Percentiles rank a stretch among this genome's conserved stretches.
These are phyloP conservation scores for Hycleus cichorii DNA, from an alignment of 1,140 invertebrate species.

Conservation along the genomic window DNA sequence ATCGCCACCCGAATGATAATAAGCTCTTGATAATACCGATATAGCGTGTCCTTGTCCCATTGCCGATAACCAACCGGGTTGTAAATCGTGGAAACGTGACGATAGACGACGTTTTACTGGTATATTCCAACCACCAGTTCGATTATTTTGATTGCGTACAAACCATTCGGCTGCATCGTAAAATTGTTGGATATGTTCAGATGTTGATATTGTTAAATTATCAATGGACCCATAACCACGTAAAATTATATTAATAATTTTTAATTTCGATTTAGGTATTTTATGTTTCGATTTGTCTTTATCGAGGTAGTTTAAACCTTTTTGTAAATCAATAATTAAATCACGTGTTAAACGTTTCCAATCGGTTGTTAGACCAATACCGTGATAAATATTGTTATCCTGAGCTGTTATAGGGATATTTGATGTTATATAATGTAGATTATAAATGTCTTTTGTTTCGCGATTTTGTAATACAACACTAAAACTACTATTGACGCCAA, in stretches of 20 bases:
- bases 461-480: constrained; percentile 70
- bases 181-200: constrained; percentile 83
- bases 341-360: constrained; percentile 85
- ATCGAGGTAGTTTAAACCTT: constrained; percentile 61
- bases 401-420: constrained; percentile 63
- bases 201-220: constrained; percentile 75
- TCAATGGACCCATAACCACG: constrained; percentile 71
- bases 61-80: constrained; percentile 71
- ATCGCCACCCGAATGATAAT: constrained; percentile 70
- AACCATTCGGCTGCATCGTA: constrained; percentile 92
- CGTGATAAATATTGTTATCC: constrained; percentile 79
- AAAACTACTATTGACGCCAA: constrained; percentile 71
- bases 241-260: constrained; percentile 58
- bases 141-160: constrained; percentile 71
- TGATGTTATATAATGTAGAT: constrained; percentile 75
- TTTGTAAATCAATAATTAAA: constrained; percentile 85
- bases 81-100: constrained; percentile 56
- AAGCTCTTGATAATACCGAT: constrained; percentile 85
- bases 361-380: constrained; percentile 61
- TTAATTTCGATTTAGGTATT: constrained; percentile 68
- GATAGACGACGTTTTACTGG: constrained; percentile 72
- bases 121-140: constrained; percentile 83
- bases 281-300: constrained; percentile 62
- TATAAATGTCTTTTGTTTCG: constrained; percentile 67
- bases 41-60: constrained; percentile 98